Evolutionary conservation across 2,888 invertebrate species (phyloP).

Genomic region (Ennomos erosarius): DNA sequence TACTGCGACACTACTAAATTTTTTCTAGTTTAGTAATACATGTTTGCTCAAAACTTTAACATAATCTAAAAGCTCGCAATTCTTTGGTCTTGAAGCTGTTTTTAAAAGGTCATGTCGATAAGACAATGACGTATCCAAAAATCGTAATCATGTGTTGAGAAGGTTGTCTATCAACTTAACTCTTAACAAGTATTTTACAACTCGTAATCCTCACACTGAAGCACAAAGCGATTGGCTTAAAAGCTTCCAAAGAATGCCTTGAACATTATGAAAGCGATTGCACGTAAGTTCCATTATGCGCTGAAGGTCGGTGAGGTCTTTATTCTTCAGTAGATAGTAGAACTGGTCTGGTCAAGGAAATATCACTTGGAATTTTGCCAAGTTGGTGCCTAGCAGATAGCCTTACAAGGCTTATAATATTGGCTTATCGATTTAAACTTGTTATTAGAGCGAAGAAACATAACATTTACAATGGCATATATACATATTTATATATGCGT

Average conservation of each 20-base stretch:
- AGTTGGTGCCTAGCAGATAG: slow-evolving; percentile 28
- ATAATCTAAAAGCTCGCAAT: no score
- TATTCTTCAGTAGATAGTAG: slow-evolving; percentile 41
- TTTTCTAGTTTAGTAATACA: no score
- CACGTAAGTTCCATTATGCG: slow-evolving; percentile 29
- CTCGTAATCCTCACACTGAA: slow-evolving; percentile 12
- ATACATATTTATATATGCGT: no score
- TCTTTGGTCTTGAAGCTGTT: no score
- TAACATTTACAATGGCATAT: no score
- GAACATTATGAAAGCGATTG: slow-evolving; percentile 39
- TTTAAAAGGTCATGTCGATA: no score
- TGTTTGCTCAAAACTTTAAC: no score
- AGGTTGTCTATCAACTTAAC: neutral
- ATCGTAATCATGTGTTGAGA: no score
- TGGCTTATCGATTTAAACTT: slow-evolving; percentile 6
- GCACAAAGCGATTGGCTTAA: slow-evolving; percentile 30
- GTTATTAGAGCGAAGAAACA: no score
- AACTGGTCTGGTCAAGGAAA: slow-evolving; percentile 62
- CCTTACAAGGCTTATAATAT: slow-evolving; percentile 29
- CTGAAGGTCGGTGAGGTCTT: slow-evolving; percentile 47
- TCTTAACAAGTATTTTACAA: slow-evolving; percentile 1
- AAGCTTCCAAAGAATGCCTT: slow-evolving; percentile 35
- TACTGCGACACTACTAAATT: no score
- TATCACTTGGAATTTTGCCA: slow-evolving; percentile 58
- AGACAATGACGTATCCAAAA: no score